phyloP scores from a whole-genome alignment of 2,888 invertebrate species.

The Exocentrus adspersus region DNA sequence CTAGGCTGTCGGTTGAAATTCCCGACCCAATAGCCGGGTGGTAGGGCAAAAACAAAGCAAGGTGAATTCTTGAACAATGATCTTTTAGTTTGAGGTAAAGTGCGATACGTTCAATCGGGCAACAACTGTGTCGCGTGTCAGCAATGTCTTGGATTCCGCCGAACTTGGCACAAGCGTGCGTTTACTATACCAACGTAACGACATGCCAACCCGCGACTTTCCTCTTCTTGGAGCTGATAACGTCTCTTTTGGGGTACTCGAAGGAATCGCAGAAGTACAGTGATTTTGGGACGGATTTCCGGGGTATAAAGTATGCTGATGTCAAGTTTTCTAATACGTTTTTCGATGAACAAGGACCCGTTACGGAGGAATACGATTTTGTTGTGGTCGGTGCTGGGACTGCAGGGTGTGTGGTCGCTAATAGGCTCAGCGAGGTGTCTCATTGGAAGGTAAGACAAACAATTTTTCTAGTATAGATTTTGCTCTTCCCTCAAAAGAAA shows the following conservation, averaged over 20 bases:
- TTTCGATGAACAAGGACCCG: constrained; percentile 24
- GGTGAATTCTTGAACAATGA: constrained; percentile 30
- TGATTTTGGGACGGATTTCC: constrained; percentile 21
- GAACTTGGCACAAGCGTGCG: constrained; percentile 68
- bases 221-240: constrained; percentile 69
- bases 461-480: too few species aligned
- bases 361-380: constrained; percentile 64
- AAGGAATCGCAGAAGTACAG: constrained; percentile 33
- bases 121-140: constrained; percentile 37
- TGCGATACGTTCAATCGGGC: constrained; percentile 15
- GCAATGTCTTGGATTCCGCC: constrained; percentile 68
- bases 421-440: constrained; percentile 70
- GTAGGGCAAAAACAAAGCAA: constrained; percentile 31
- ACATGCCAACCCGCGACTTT: constrained; percentile 70
- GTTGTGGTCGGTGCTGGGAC: constrained; percentile 75
- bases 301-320: background rate
- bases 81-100: constrained; percentile 28
- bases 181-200: constrained; percentile 66
- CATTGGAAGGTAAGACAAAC: constrained; percentile 70
- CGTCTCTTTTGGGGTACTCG: constrained; percentile 69
- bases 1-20: constrained; percentile 14
- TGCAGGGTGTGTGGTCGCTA: constrained; percentile 75
- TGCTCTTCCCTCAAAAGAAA: too few species aligned
- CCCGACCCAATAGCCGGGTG: constrained; percentile 15
- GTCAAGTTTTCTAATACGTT: constrained; percentile 31